These are phyloP conservation scores for Epizoanthus rinbou DNA, from an alignment of 92 coral and sea anemone species.

Conservation along the genomic window DNA sequence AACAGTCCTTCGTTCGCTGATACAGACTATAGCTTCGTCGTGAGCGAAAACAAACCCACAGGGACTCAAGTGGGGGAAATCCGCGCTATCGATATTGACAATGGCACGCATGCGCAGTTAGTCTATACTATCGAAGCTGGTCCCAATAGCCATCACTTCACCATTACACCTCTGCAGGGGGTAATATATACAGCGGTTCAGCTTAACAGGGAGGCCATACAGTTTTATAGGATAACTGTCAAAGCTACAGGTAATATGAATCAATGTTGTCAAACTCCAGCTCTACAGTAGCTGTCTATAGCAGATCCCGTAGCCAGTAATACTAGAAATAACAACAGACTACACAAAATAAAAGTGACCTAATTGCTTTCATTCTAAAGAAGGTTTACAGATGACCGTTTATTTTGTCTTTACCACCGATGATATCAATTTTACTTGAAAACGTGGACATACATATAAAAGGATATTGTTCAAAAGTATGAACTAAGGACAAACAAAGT, in stretches of 20 bases:
- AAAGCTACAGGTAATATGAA: constrained; percentile 26
- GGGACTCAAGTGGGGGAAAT: constrained; percentile 56
- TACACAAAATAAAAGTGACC: no score
- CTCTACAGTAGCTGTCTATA: no score
- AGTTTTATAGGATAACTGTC: constrained; percentile 56
- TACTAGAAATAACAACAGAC: no score
- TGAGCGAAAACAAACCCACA: constrained; percentile 57
- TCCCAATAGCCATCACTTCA: constrained; percentile 53
- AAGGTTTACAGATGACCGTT: no score
- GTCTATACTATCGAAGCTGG: constrained; percentile 64
- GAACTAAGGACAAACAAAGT: no score
- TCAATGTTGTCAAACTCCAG: no score
- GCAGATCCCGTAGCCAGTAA: no score
- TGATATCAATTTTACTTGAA: no score
- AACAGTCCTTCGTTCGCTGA: constrained; percentile 67
- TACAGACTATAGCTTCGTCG: constrained; percentile 50
- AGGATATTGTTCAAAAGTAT: no score
- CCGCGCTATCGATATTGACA: constrained; percentile 70
- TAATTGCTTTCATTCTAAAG: no score
- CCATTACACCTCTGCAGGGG: constrained; percentile 58
- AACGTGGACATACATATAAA: no score
- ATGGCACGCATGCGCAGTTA: constrained; percentile 76
- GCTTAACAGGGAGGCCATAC: constrained; percentile 68
- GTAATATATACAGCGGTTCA: constrained; percentile 53
- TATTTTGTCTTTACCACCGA: no score